phyloP scores from a whole-genome alignment of 2,888 invertebrate species.

The Hartigia nigra region DNA sequence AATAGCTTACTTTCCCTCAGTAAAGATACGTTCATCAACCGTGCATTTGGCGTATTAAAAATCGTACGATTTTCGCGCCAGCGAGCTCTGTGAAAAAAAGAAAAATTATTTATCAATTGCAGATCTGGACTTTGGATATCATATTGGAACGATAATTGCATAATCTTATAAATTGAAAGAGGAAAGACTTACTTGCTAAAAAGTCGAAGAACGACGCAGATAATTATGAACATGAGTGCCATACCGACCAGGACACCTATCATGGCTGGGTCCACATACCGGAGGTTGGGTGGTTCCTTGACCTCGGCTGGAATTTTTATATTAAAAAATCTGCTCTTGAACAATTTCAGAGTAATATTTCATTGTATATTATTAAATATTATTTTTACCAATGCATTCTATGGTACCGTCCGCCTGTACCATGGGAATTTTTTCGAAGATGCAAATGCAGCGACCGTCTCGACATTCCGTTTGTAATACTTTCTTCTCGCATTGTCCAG shows the following conservation, averaged over 20 bases:
- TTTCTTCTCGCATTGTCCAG: constrained; percentile 83
- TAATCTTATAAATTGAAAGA: background rate
- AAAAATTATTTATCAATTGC: background rate
- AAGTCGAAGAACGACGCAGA: constrained; percentile 89
- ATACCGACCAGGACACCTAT: constrained; percentile 90
- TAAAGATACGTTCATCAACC: constrained; percentile 91
- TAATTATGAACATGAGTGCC: constrained; percentile 93
- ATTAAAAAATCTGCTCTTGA: background rate
- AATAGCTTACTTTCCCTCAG: constrained; percentile 83
- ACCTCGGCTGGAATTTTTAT: constrained; percentile 65
- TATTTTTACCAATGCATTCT: constrained; percentile 77
- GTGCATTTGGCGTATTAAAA: constrained; percentile 93
- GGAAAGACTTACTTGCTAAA: constrained; percentile 85
- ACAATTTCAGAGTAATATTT: background rate
- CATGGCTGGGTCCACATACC: constrained; percentile 89
- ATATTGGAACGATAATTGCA: background rate
- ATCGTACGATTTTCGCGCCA: constrained; percentile 93
- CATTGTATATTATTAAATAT: background rate
- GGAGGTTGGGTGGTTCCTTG: constrained; percentile 73
- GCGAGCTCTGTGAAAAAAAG: constrained; percentile 75
- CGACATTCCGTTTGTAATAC: constrained; percentile 83
- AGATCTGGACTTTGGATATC: background rate
- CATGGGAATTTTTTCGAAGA: constrained; percentile 81
- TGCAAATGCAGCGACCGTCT: constrained; percentile 82
- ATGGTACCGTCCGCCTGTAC: constrained; percentile 77